Evolutionary conservation across 2,888 invertebrate genomes (phyloP).

Genomic region (Brachylomia viminalis): DNA sequence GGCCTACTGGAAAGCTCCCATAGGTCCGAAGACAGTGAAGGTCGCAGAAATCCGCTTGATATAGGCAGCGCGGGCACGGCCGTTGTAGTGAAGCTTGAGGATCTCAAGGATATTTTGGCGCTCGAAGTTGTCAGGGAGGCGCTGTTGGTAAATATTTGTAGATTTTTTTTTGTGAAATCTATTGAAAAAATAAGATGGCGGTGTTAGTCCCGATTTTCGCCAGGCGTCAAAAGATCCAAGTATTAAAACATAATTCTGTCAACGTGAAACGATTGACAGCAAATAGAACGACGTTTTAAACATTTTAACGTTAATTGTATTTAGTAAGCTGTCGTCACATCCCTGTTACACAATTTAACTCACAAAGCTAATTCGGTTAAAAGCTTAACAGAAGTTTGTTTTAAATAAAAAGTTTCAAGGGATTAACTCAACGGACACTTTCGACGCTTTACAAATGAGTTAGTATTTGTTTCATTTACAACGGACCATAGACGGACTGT

Average conservation of each 20-base stretch:
- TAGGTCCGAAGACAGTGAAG: no score
- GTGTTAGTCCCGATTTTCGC: background rate
- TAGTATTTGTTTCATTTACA: conserved; percentile 35
- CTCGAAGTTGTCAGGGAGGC: background rate
- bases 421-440: conserved; percentile 42
- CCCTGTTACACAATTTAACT: conserved; percentile 26
- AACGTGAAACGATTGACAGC: background rate
- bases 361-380: conserved; percentile 37
- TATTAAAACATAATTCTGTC: background rate
- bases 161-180: background rate
- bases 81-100: no score
- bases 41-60: no score
- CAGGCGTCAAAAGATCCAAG: background rate
- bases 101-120: background rate
- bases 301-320: conserved; percentile 15
- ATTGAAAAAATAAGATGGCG: background rate
- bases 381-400: conserved; percentile 42
- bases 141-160: background rate
- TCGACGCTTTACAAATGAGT: conserved; percentile 32
- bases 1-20: no score
- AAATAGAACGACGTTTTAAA: background rate
- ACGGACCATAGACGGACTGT: background rate
- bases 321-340: conserved; percentile 4
- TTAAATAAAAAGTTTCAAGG: conserved; percentile 26
- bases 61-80: no score